Conservation (phyloP, 1,140 invertebrate species). For the Zaprionus nigranus region DNA sequence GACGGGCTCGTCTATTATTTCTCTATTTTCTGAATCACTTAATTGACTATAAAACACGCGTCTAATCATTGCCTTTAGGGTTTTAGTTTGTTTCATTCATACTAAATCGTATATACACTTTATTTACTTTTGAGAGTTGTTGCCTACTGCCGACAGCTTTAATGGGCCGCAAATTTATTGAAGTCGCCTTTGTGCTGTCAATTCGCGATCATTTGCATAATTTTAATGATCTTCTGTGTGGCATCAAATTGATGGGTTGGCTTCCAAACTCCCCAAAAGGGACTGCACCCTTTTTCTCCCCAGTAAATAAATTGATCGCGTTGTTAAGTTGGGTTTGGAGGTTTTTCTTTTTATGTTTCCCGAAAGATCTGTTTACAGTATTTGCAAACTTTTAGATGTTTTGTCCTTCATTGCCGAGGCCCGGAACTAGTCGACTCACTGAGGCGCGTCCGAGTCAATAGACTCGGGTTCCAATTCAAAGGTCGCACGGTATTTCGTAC, state of each 20-base stretch:
- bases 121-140: conserved; percentile 29
- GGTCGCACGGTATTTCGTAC: conserved; percentile 5
- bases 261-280: neutral
- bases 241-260: neutral
- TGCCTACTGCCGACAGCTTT: conserved; percentile 15
- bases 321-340: neutral
- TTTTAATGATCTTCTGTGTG: conserved; percentile 4
- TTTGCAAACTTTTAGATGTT: conserved; percentile 10
- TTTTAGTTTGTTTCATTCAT: neutral
- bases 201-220: conserved; percentile 26
- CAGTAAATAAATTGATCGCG: conserved; percentile 2
- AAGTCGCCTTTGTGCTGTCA: conserved; percentile 16
- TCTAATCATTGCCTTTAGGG: conserved; percentile 22
- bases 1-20: conserved; percentile 11
- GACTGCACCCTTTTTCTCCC: neutral
- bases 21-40: conserved; percentile 5
- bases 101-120: neutral
- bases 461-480: conserved; percentile 16
- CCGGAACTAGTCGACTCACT: conserved; percentile 49
- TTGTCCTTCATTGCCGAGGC: conserved; percentile 12
- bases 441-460: conserved; percentile 35
- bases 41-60: conserved; percentile 23
- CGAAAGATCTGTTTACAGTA: neutral
- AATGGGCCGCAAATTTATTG: conserved; percentile 22
- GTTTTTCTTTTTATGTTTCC: neutral